A percentile compares a stretch with the other conserved stretches of the same genome.
These are phyloP conservation scores for Brachionus plicatilis DNA, from an alignment of 1,140 invertebrate species.

Conservation along the genomic window DNA sequence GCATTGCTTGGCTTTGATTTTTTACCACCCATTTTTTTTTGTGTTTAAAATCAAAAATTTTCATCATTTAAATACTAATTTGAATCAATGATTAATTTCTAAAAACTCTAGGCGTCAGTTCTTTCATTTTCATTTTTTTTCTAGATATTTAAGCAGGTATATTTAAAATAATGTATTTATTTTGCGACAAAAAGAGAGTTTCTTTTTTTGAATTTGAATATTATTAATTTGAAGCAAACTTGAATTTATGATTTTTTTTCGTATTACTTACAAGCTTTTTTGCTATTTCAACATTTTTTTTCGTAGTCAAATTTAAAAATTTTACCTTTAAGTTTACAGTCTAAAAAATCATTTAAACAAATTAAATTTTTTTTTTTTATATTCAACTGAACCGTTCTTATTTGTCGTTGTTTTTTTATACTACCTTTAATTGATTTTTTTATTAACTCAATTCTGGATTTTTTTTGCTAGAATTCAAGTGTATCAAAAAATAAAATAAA, in stretches of 20 bases:
- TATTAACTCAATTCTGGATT: too few species aligned
- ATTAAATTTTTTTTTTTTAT: not conserved
- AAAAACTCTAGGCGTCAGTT: not conserved
- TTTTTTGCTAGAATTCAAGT: too few species aligned
- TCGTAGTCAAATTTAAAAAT: not conserved
- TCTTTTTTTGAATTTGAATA: not conserved
- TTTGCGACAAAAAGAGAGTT: not conserved
- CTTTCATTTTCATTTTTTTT: not conserved
- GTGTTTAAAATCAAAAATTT: not conserved
- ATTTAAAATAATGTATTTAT: not conserved
- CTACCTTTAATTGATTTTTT: too few species aligned
- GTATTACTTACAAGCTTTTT: too few species aligned
- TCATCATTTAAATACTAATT: not conserved
- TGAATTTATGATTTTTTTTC: too few species aligned
- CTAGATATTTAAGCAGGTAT: not conserved
- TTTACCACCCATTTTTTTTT: conserved; percentile 19
- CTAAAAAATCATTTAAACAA: not conserved
- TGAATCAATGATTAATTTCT: not conserved
- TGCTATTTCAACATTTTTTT: not conserved
- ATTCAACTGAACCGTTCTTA: not conserved
- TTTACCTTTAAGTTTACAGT: not conserved
- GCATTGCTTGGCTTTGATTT: conserved; percentile 30
- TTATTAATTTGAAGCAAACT: too few species aligned
- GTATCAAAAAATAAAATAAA: too few species aligned
- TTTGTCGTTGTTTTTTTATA: too few species aligned